Base-by-base conservation (phyloP, 2,113 vertebrate genomes). In the Pavo muticus region DNA sequence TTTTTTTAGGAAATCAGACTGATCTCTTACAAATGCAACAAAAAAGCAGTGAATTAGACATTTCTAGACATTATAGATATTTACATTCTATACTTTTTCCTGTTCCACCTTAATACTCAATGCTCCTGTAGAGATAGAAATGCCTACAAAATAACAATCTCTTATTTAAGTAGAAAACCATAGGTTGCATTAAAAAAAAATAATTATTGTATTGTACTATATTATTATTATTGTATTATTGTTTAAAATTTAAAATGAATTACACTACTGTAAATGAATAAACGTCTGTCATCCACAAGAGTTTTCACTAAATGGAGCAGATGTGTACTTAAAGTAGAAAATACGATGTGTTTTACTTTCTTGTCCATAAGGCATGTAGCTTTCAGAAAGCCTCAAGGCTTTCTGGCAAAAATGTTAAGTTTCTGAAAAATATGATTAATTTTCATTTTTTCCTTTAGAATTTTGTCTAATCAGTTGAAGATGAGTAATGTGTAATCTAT, bases 391-490 rank as follows among this genome's bases (percentile, higher is more conserved):
- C 4, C 20, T 54, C 63, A 10, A 52, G 24, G 3, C 0, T 67
- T 76, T 67, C 25, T 24, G 30, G 5, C 37, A 79, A 81, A 84
- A 45, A 0, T 1, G 20, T 0, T 37, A 8, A 5, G 3, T 76
- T 76, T 87, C n/a, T 71, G 40, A 80, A 85, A 86, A 91, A 83
- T 15, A 6, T 4, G 44, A 35, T n/a, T 23, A 1, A 56, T n/a
- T 2, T 11, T 3, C 0, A 29, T 69, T 65, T n/a, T 44, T 35
- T 1, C 52, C 9, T 27, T 21, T 47, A 17, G 2, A 63, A 54
- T 81, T 77, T 87, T 52, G 2, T 64, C 27, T 71, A 27, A 32
- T 44, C 18, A 30, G 27, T 13, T 79, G 27, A 4, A 44, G 3
- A 29, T 56, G 10, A 5, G 1, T 61, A 57, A 79, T 48, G 13